phyloP scores from a whole-genome alignment of 2,797 vertebrate genomes.

The Lithobates sylvaticus region DNA sequence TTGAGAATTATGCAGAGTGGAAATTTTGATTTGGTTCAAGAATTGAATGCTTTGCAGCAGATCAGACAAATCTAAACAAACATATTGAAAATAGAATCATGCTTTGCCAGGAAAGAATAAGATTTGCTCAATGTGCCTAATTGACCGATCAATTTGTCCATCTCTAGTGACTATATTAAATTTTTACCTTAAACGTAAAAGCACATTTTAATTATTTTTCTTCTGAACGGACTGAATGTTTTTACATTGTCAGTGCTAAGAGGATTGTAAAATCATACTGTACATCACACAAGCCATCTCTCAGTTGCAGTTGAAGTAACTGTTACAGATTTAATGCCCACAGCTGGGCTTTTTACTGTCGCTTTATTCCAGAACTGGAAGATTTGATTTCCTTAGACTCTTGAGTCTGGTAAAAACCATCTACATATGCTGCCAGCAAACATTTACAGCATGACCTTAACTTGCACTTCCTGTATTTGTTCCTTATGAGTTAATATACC shows the following conservation, averaged over 20 bases:
- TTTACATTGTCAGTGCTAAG: not conserved
- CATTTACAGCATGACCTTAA: slow-evolving; percentile 38
- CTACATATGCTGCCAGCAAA: slow-evolving; percentile 35
- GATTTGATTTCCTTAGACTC: slow-evolving; percentile 52
- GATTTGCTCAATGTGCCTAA: not conserved
- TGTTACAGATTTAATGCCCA: slow-evolving; percentile 44
- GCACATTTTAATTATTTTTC: not conserved
- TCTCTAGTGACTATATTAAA: not conserved
- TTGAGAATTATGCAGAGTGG: too few species aligned
- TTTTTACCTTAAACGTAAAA: not conserved
- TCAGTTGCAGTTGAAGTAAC: slow-evolving; percentile 43
- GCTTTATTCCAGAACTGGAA: slow-evolving; percentile 37
- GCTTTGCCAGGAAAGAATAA: not conserved
- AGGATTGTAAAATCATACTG: slow-evolving; percentile 21
- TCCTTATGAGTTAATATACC: not conserved
- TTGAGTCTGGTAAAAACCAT: slow-evolving; percentile 51
- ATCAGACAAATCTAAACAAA: not conserved
- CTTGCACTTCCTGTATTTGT: slow-evolving; percentile 26
- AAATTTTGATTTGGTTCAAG: not conserved
- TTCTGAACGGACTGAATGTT: not conserved
- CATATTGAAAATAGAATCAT: not conserved
- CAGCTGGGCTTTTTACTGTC: slow-evolving; percentile 51
- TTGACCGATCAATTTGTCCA: not conserved
- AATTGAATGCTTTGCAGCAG: not conserved
- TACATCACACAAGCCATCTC: slow-evolving; percentile 24